A percentile compares a stretch with the other conserved stretches of the same genome.
Conservation (phyloP, 2,797 vertebrate genomes). For the Chiropotes sagulatus region DNA sequence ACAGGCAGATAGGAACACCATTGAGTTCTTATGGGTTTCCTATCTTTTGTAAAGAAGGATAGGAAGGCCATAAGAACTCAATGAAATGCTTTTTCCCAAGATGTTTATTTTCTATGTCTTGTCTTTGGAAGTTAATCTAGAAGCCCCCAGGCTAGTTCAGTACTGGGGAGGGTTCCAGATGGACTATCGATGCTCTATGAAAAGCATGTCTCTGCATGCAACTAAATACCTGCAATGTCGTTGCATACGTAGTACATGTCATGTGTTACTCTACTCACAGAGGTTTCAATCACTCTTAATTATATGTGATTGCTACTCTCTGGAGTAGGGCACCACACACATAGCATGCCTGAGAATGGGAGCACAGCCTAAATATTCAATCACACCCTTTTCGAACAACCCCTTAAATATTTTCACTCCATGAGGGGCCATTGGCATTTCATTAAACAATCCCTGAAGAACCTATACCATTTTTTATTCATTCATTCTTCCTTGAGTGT, state of each 20-base stretch:
- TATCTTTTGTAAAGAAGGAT: not conserved
- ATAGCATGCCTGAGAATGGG: not conserved
- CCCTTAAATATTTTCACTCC: not conserved
- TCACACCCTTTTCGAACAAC: not conserved
- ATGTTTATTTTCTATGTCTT: not conserved
- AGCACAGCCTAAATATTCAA: not conserved
- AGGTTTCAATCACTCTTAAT: not conserved
- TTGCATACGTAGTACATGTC: not conserved
- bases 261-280: not conserved
- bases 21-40: no score
- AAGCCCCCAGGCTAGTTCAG: not conserved
- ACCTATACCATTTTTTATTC: not conserved
- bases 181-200: not conserved
- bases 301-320: not conserved
- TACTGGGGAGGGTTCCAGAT: not conserved
- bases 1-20: not conserved
- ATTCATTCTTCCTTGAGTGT: not conserved
- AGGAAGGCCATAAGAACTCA: not conserved
- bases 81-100: not conserved
- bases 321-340: not conserved
- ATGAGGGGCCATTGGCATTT: not conserved
- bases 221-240: no score
- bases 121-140: not conserved
- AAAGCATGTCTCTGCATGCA: not conserved
- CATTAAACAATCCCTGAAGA: no score